These are phyloP conservation scores for Atta colombica DNA, from an alignment of 1,140 invertebrate genomes.

Conservation along the genomic window DNA sequence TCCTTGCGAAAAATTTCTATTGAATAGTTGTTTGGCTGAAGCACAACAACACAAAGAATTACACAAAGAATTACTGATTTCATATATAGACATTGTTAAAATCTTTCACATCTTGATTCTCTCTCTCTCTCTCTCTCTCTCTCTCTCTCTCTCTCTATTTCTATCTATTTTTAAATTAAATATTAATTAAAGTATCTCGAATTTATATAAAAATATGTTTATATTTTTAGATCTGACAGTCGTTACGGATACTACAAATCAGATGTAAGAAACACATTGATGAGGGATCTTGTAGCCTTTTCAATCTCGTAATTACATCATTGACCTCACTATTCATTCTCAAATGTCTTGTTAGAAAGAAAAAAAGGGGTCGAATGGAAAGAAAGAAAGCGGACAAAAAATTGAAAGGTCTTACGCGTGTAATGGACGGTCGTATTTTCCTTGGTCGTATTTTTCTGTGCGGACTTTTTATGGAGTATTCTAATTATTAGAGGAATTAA, in stretches of 20 bases:
- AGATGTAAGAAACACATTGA: conserved; percentile 41
- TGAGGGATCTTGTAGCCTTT: conserved; percentile 38
- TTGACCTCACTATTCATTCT: conserved; percentile 46
- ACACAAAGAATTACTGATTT: neutral
- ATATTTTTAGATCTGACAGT: neutral
- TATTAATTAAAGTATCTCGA: neutral
- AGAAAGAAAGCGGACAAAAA: conserved; percentile 50
- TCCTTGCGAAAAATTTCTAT: conserved; percentile 26
- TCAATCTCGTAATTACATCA: conserved; percentile 54
- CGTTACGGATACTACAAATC: conserved; percentile 13
- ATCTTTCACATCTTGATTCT: neutral
- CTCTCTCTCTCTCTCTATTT: neutral
- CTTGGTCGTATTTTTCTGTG: neutral
- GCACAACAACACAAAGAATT: neutral
- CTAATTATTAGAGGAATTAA: conserved; percentile 43
- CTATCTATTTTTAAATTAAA: neutral
- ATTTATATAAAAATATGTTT: neutral
- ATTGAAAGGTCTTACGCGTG: conserved; percentile 31
- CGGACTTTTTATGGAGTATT: conserved; percentile 21
- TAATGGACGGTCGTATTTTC: conserved; percentile 43
- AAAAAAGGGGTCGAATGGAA: conserved; percentile 21
- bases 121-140: neutral
- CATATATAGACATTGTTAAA: neutral
- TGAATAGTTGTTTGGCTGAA: neutral
- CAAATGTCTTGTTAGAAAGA: conserved; percentile 30